These are phyloP conservation scores for Chaetodon trifascialis DNA, from an alignment of 2,113 vertebrate genomes.

Conservation along the genomic window DNA sequence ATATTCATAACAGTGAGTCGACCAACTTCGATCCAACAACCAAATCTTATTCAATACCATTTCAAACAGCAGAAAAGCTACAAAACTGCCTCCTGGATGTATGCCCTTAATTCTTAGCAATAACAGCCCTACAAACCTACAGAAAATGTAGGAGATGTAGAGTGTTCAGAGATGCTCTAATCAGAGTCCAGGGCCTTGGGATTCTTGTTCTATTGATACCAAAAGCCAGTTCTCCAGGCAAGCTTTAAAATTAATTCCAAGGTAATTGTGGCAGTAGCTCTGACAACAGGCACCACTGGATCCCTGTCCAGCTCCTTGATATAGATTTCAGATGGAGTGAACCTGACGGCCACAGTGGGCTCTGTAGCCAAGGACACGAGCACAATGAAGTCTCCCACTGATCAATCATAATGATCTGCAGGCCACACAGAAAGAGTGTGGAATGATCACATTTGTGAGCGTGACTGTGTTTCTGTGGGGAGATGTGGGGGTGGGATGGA, in stretches of 20 bases:
- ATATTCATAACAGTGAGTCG: not conserved
- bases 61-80: not conserved
- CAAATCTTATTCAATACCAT: not conserved
- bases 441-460: not conserved
- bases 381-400: not conserved
- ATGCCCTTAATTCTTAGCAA: not conserved
- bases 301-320: not conserved
- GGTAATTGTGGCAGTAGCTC: not conserved
- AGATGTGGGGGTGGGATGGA: not conserved
- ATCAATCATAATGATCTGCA: conserved; percentile 47
- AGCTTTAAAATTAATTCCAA: not conserved
- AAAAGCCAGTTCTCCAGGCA: not conserved
- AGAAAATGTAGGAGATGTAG: not conserved
- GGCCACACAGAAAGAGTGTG: not conserved
- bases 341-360: not conserved
- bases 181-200: not conserved
- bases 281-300: not conserved
- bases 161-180: not conserved
- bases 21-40: not conserved
- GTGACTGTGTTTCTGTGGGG: not conserved
- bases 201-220: not conserved
- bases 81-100: not conserved
- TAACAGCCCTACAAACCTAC: not conserved
- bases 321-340: conserved; percentile 38
- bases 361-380: not conserved